Evolutionary conservation across 2,113 vertebrate species (phyloP), one percentile per base, ranked within the genome.

Genomic region (Perognathus longimembris): DNA sequence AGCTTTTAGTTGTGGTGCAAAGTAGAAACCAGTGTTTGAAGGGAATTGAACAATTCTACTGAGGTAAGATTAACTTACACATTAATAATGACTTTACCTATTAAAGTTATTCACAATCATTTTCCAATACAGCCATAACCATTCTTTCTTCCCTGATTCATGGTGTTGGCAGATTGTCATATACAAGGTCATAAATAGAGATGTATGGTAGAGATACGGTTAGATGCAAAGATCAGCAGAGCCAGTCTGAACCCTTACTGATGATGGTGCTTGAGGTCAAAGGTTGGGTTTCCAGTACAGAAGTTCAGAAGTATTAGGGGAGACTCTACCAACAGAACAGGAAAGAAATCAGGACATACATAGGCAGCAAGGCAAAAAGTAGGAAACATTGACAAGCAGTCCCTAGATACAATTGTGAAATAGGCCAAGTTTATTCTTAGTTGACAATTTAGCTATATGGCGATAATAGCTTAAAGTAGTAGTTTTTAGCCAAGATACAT

Each of bases 401-500:
- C 78, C 82, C 42, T 85, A 88, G 85, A 90, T 67, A 92, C 91
- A 86, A 94, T 84, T 77, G 87, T 89, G 85, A 96, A 94, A 80
- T 93, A 91, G 88, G 89, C 83, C 67, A 76, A 76, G 75, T 92
- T 94, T 95, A 93, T 88, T 96, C 84, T 95, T 87, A 91, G 85
- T 90, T 90, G 78, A 86, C 63, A 92, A 0, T 90, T 88, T 74
- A 91, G 34, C 66, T 61, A 15, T 70, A 79, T 42, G 40, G 78
- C 89, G 59, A 67, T 81, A 11, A 86, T 82, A 59, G 26, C 42
- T 78, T 91, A 95, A 89, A 88, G n/a, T 59, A 89, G 11, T 66
- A 36, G 32, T 94, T 90, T 30, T 94, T 85, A 71, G 61, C 79
- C 54, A 88, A 36, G 75, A 79, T 1, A 32, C 69, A 36, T 12